A percentile compares a stretch with the other conserved stretches of the same genome.
Conservation (phyloP, 2,113 vertebrate genomes). For the Oxyura jamaicensis region DNA sequence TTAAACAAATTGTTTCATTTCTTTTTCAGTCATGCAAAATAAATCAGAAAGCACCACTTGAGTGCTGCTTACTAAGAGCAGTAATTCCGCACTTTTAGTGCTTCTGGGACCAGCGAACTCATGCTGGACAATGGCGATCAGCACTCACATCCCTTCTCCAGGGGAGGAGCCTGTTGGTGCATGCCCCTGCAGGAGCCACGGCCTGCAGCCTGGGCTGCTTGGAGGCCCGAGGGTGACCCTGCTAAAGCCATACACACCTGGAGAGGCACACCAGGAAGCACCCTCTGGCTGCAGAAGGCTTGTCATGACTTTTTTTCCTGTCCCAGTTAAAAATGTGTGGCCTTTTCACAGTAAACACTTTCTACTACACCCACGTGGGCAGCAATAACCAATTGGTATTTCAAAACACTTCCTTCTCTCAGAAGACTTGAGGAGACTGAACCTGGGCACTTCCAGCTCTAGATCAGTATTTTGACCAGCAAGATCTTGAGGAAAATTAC, state of each 20-base stretch:
- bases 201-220: neutral
- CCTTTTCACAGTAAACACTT: neutral
- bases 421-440: neutral
- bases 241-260: fast-evolving
- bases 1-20: neutral
- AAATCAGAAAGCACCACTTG: neutral
- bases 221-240: fast-evolving
- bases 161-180: neutral
- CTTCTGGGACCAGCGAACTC: neutral
- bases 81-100: fast-evolving
- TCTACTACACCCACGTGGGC: neutral
- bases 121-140: fast-evolving
- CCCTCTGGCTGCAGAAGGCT: neutral
- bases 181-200: too few species aligned
- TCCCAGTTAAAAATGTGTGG: neutral
- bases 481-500: neutral
- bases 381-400: neutral
- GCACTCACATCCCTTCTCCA: fast-evolving
- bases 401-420: neutral
- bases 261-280: neutral
- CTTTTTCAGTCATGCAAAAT: neutral
- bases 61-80: neutral
- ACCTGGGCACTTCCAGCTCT: fast-evolving
- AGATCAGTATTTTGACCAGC: neutral
- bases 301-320: neutral